Conservation (phyloP, 2,888 invertebrate species). For the Lasiommata megera region DNA sequence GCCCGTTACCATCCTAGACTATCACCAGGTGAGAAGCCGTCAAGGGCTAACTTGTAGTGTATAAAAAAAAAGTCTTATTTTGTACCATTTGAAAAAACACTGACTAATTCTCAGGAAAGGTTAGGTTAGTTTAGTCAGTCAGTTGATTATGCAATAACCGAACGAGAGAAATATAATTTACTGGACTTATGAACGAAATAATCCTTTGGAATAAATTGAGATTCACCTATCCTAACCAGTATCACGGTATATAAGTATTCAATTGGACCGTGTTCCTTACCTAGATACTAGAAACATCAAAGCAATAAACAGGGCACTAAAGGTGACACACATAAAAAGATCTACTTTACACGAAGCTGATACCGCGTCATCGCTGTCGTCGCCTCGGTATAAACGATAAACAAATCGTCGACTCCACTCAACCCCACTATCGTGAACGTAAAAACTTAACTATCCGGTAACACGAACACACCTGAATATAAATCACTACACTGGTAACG, state of each 20-base stretch:
- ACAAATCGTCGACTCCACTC: conserved; percentile 70
- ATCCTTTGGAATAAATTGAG: too few species aligned
- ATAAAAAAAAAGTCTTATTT: too few species aligned
- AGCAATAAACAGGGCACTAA: conserved; percentile 70
- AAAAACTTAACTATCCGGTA: conserved; percentile 76
- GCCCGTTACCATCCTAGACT: too few species aligned
- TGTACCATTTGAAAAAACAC: too few species aligned
- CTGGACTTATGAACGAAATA: too few species aligned
- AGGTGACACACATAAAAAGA: conserved; percentile 74
- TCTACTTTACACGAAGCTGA: conserved; percentile 61
- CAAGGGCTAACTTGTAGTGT: too few species aligned
- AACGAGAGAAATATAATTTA: too few species aligned
- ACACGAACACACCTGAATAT: conserved; percentile 73
- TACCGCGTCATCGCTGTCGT: conserved; percentile 68
- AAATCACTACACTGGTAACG: conserved; percentile 67
- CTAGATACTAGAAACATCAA: conserved; percentile 33
- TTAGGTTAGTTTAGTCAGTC: too few species aligned
- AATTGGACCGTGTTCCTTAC: conserved; percentile 14
- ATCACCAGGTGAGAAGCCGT: too few species aligned
- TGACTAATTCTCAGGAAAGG: too few species aligned
- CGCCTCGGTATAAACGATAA: conserved; percentile 66
- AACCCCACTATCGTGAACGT: conserved; percentile 69
- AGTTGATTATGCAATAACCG: too few species aligned
- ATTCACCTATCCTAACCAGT: too few species aligned
- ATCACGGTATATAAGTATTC: conserved; percentile 1